Evolutionary conservation across 2,797 vertebrate genomes (phyloP).

Genomic region (Etheostoma nigrum): DNA sequence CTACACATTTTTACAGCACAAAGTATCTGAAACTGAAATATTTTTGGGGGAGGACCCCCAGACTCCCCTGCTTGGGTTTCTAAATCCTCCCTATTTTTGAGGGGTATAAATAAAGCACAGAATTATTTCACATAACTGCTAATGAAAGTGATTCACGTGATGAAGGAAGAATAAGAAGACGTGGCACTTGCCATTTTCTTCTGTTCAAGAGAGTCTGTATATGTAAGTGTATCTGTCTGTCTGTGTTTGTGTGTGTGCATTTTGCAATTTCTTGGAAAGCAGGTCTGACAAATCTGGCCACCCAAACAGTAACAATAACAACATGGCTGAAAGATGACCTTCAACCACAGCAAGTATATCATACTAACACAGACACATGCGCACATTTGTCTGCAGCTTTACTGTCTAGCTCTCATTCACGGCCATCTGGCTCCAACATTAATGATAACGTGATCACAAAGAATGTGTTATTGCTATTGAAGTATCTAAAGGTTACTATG

Average conservation of each 20-base stretch:
- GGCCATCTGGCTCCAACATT: constrained; percentile 64
- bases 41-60: no score
- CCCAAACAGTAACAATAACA: constrained; percentile 46
- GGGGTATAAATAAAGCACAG: not conserved
- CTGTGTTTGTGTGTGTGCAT: not conserved
- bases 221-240: not conserved
- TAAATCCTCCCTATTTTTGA: no score
- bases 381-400: constrained; percentile 2
- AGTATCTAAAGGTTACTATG: constrained; percentile 69
- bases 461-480: constrained; percentile 67
- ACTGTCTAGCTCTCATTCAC: constrained; percentile 25
- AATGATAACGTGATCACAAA: constrained; percentile 69
- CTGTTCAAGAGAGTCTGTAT: not conserved
- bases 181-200: constrained; percentile 1
- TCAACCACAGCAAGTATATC: constrained; percentile 1
- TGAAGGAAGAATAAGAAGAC: constrained; percentile 12
- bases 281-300: constrained; percentile 50
- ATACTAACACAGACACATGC: constrained; percentile 5
- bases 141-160: constrained; percentile 25
- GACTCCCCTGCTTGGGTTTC: no score
- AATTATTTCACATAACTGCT: constrained; percentile 16
- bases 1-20: no score
- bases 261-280: constrained; percentile 53
- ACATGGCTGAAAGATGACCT: constrained; percentile 43
- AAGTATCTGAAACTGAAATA: no score